Evolutionary conservation across 1,140 invertebrate species (phyloP), one percentile per base, ranked within the genome.

Genomic region (Pseudomyrmex sp.): DNA sequence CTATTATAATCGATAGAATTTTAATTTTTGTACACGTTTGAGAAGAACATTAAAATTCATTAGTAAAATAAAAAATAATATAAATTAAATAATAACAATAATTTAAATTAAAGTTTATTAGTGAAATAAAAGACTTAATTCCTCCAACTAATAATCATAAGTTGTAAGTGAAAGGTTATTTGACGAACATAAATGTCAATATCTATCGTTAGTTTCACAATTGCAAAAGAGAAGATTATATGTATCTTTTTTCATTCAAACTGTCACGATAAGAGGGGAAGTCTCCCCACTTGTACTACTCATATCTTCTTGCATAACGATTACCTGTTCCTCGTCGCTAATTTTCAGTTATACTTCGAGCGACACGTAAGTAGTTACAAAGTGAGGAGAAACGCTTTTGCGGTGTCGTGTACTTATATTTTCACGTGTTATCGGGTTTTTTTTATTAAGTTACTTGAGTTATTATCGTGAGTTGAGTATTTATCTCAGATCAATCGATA

Each of bases 341-440:
- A 73, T 83, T 62, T 73, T 54, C 74, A 87, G 73, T 87, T 46
- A 54, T 70, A 46, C 9, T 15, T 62, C 46, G 52, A 35, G 35
- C 48, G 44, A 10, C 52, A 66, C 63, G 50, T 66, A 70, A 56
- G 72, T 44, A 73, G 58, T 7, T 75, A 63, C 12, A 26, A 26
- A 63, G 13, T 18, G 44, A 77, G 35, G 35, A n/a, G 2, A 68
- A 10, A 10, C 9, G 23, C 44, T 54, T 66, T 4, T 76, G 10
- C 12, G 13, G 23, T 26, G 20, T 23, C 9, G 3, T 54, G 46
- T 35, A 46, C 1, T 46, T 73, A 7, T 35, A 35, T 15, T n/a
- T 18, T 5, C 8, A 3, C 2, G 1, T 61, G 4, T 52, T 4
- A 35, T 66, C 2, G 4, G 46, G 12, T 7, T 46, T 65, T 50